A percentile compares a stretch with the other conserved stretches of the same genome.
Evolutionary conservation across 2,113 vertebrate genomes (phyloP).

Genomic region (Carassius carassius): DNA sequence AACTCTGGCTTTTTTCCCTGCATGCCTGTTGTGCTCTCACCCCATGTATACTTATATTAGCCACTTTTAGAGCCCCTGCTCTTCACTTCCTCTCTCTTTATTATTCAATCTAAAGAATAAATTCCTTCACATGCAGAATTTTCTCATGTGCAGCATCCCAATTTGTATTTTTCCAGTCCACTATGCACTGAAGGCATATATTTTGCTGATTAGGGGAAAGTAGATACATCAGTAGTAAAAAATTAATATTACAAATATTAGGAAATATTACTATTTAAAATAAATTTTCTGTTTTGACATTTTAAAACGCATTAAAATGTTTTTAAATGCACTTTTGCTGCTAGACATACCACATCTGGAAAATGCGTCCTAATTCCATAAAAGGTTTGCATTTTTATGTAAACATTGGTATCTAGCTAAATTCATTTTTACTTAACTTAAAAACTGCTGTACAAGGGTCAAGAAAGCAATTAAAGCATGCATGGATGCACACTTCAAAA

Average conservation of each 20-base stretch:
- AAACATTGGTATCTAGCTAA: too few species aligned
- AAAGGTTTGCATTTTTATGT: not conserved
- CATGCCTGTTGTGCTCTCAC: constrained; percentile 17
- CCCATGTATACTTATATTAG: not conserved
- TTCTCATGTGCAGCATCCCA: not conserved
- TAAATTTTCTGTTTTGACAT: too few species aligned
- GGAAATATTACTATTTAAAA: too few species aligned
- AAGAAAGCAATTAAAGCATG: not conserved
- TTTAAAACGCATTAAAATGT: too few species aligned
- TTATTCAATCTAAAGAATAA: not conserved
- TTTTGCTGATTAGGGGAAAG: not conserved
- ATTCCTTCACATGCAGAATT: not conserved
- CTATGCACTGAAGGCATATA: not conserved
- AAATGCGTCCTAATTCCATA: too few species aligned
- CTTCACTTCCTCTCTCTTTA: constrained; percentile 19
- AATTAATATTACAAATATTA: too few species aligned
- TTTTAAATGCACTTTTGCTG: too few species aligned
- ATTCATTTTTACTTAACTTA: not conserved
- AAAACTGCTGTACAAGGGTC: not conserved
- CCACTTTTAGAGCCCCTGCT: not conserved
- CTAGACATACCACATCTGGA: not conserved
- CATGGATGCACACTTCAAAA: not conserved
- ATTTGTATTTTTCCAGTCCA: not conserved
- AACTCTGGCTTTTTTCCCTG: constrained; percentile 8
- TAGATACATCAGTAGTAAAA: not conserved